Base-by-base conservation (phyloP, 2,888 invertebrate genomes). In the Cosmopolites sordidus region DNA sequence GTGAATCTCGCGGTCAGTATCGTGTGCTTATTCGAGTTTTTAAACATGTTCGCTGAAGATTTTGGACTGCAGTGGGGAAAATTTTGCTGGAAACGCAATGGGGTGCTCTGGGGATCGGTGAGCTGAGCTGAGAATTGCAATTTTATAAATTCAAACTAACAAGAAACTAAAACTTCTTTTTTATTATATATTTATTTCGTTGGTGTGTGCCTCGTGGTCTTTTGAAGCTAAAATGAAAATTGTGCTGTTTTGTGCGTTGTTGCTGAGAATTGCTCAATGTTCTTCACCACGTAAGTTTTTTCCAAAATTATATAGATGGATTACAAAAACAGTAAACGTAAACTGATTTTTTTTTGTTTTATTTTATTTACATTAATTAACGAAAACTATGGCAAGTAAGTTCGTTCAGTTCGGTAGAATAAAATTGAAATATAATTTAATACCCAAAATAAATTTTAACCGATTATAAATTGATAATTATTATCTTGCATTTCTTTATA, bases 201-300 rank as follows among this genome's bases (percentile, higher is more conserved):
- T 48, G 11, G 14, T 16, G 17, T 49, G 43, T 16, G 30, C 30
- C 1, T 5, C 16, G 41, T 42, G 8, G 41, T 3, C 18, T 15
- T 22, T 27, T 43, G 37, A 14, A 38, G 29, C 29, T 50, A 29
- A 29, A 50, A 50, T 50, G 43, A 50, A 17, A 43, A 30, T 48
- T 38, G 44, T 50, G 37, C 38, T 50, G 29, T 29, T 50, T 50
- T 50, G 43, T 50, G 50, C 14, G 17, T 50, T 50, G 42, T 2
- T 50, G 33, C 38, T 43, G 16, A 44, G 39, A 39, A 17, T 50
- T 50, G 50, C 44, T 43, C 43, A 43, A 43, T 16, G 43, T 43
- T 50, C 44, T 16, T 33, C 39, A 22, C 15, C 43, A 44, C 22
- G 50, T 50, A 44, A 50, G 50, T 50, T 22, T n/a, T n/a, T n/a